These are phyloP conservation scores for Nothura maculosa DNA, from an alignment of 2,797 vertebrate species.

Conservation along the genomic window DNA sequence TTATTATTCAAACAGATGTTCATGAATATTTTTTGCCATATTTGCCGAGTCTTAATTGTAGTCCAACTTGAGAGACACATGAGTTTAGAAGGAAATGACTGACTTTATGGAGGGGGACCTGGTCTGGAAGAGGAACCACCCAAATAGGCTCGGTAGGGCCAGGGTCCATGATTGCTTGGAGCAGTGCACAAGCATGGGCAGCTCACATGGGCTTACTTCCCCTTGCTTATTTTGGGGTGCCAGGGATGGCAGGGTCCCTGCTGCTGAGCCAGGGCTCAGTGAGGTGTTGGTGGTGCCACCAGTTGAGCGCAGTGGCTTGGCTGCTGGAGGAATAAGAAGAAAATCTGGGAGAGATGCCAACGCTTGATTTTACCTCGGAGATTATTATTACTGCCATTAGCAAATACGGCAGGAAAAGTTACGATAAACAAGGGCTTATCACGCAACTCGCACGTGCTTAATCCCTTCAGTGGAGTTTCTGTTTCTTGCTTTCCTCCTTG, in stretches of 20 bases:
- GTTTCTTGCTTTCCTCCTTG: background rate
- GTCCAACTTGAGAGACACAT: slow-evolving; percentile 24
- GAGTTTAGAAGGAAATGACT: slow-evolving; percentile 16
- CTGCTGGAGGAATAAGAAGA: background rate
- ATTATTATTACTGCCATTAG: slow-evolving; percentile 46
- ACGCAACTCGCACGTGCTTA: background rate
- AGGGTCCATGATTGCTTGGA: background rate
- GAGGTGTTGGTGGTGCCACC: background rate
- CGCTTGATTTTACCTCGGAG: background rate
- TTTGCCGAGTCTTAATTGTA: slow-evolving; percentile 45
- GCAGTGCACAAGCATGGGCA: background rate
- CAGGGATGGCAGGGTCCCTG: background rate
- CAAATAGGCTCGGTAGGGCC: background rate
- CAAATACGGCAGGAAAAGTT: slow-evolving; percentile 18
- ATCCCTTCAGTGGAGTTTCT: background rate
- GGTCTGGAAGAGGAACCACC: background rate
- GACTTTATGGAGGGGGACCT: slow-evolving; percentile 1
- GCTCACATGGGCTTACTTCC: background rate
- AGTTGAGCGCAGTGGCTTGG: background rate
- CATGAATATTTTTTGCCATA: slow-evolving; percentile 50
- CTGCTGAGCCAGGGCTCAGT: background rate
- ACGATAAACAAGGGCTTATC: slow-evolving; percentile 24
- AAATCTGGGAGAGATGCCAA: slow-evolving; percentile 46
- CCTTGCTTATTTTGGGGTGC: background rate
- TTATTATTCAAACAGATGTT: slow-evolving; percentile 64